phyloP scores from a whole-genome alignment of 2,888 invertebrate species.

The Stenodema calcarata region DNA sequence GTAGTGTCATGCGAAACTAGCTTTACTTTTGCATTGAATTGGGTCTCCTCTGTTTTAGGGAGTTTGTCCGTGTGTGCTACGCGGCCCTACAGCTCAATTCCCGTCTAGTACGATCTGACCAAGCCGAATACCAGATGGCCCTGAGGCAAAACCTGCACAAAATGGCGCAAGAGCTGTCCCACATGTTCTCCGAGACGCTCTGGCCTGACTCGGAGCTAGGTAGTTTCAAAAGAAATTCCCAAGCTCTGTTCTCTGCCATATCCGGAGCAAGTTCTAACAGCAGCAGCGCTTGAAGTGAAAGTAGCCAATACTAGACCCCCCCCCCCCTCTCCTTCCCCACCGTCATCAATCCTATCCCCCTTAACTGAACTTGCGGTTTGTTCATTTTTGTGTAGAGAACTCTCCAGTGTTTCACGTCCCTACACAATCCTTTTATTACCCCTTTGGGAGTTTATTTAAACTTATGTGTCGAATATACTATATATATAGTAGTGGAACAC shows the following conservation, averaged over 20 bases:
- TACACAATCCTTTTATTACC: not conserved
- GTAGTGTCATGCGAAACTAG: too few relatives aligned
- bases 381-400: not conserved
- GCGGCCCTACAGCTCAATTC: constrained; percentile 89
- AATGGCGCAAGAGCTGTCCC: constrained; percentile 77
- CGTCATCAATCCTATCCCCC: not conserved
- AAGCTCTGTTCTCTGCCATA: constrained; percentile 79
- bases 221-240: constrained; percentile 76
- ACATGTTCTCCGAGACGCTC: constrained; percentile 76
- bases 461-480: not conserved
- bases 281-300: constrained; percentile 47
- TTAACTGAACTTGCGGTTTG: not conserved
- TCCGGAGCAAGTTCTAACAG: constrained; percentile 81
- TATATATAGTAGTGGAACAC: too few relatives aligned
- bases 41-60: constrained; percentile 67
- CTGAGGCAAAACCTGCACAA: constrained; percentile 86
- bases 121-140: constrained; percentile 90
- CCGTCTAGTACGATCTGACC: constrained; percentile 85
- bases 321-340: not conserved
- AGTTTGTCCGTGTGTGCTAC: constrained; percentile 89
- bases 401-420: not conserved
- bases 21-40: not conserved
- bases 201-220: constrained; percentile 66
- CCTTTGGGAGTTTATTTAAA: not conserved
- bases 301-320: not conserved